Conservation (phyloP, 2,113 vertebrate species). For the Ciconia stormi region DNA sequence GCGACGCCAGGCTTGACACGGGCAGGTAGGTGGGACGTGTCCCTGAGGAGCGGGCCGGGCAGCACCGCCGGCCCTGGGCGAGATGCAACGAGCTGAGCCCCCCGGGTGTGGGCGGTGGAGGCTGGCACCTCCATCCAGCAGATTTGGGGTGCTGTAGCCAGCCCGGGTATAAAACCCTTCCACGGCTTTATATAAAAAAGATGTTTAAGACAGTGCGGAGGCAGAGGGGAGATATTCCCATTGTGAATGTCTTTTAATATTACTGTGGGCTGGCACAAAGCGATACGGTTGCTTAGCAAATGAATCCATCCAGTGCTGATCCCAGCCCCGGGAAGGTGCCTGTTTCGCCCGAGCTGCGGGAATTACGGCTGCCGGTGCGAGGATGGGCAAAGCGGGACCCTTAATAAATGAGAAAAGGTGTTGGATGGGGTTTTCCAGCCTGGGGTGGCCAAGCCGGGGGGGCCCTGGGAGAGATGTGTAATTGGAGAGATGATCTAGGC, state of each 20-base stretch:
- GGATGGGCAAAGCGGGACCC: accelerated
- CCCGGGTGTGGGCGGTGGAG: background rate
- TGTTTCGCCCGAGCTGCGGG: background rate
- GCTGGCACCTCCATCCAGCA: background rate
- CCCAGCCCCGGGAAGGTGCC: background rate
- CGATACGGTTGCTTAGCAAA: slow-evolving; percentile 1
- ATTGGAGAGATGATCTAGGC: background rate
- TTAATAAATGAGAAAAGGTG: background rate
- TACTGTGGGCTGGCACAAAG: background rate
- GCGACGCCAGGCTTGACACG: background rate
- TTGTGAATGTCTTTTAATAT: background rate
- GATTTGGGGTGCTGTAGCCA: background rate
- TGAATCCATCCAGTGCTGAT: background rate
- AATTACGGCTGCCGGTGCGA: accelerated
- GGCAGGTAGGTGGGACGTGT: background rate
- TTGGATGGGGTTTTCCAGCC: background rate
- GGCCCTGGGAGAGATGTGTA: background rate
- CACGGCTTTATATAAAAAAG: background rate
- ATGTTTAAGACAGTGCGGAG: background rate
- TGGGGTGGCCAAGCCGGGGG: accelerated
- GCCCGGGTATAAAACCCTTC: background rate
- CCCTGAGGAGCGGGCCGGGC: background rate
- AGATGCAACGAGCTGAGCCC: background rate
- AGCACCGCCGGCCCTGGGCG: background rate
- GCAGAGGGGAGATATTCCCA: background rate